Base-by-base conservation (phyloP, 2,797 vertebrate genomes). In the Denticeps clupeoides region DNA sequence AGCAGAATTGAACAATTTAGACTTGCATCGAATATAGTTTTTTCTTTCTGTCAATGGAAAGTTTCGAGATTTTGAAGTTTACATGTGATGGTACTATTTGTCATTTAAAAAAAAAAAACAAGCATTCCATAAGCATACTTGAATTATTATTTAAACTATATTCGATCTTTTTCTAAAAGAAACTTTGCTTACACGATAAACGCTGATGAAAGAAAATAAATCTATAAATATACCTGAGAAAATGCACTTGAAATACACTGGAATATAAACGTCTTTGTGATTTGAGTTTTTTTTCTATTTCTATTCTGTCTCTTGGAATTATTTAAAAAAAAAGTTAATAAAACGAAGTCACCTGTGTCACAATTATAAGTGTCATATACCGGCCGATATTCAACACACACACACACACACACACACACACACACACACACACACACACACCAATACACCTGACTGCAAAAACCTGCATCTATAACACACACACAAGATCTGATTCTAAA, bases 241-340 rank as follows among this genome's bases (percentile, higher is more conserved):
- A 92, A 97, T 97, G 95, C 95, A 99, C 95, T 97, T 96, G 89
- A 93, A 90, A 91, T 93, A 99, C 95, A 99, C 95, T 99, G 95
- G 95, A 97, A 88, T 91, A 92, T 88, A 88, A 93, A n/a, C 87
- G 84, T 91, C 89, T 37, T 82, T 91, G 89, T 94, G 90, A 89
- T 85, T 83, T 89, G 86, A 86, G 80, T 89, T 90, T 83, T 55
- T 48, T 75, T 74, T 69, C 58, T 58, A 72, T 82, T 78, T 86
- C 80, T 94, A 91, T 96, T 87, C 80, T 94, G 91, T 96, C 87
- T 85, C 83, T n/a, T 86, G 86, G 85, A 84, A 83, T 94, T 93
- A 97, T 97, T 99, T 99, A 99, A 99, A 91, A n/a, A n/a, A n/a
- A n/a, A 83, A 90, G 85, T 81, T 85, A 97, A 99, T 97, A 97